Percentiles rank a stretch among this genome's conserved stretches.
These are phyloP conservation scores for Dallia pectoralis DNA, from an alignment of 2,797 vertebrate species.

Conservation along the genomic window DNA sequence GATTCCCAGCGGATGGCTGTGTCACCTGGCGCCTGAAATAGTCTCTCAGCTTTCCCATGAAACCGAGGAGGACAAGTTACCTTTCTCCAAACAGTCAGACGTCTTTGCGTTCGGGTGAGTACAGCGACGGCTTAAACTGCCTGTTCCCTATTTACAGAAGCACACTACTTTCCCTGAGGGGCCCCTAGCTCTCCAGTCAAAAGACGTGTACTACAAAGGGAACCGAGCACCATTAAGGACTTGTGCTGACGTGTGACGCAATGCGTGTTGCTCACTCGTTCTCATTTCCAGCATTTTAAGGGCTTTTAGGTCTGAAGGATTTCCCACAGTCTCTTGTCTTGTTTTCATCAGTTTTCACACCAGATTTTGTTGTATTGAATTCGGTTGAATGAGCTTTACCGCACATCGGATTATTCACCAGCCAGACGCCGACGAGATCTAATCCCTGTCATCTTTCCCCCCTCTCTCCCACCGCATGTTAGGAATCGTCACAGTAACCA, in stretches of 20 bases:
- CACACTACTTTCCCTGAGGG: background rate
- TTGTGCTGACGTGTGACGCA: too few species aligned
- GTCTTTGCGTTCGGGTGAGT: conserved; percentile 97
- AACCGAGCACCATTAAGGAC: background rate
- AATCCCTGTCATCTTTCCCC: background rate
- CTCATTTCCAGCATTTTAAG: background rate
- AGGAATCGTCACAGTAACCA: background rate
- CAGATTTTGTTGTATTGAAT: background rate
- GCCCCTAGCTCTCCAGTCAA: background rate
- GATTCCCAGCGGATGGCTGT: conserved; percentile 97
- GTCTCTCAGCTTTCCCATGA: conserved; percentile 94
- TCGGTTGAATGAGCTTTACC: background rate
- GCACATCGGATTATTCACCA: background rate
- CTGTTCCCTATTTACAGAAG: background rate
- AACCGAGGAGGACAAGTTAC: conserved; percentile 97
- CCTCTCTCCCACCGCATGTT: background rate
- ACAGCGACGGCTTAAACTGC: background rate
- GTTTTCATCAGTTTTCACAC: background rate
- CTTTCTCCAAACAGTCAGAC: conserved; percentile 97
- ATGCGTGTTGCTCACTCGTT: too few species aligned
- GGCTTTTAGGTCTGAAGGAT: background rate
- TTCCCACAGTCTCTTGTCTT: background rate
- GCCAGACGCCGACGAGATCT: background rate
- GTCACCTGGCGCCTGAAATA: conserved; percentile 97
- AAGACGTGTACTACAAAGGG: too few species aligned